Evolutionary conservation across 2,888 invertebrate genomes (phyloP), one percentile per base, ranked within the genome.

Genomic region (Macrosiphum euphorbiae): DNA sequence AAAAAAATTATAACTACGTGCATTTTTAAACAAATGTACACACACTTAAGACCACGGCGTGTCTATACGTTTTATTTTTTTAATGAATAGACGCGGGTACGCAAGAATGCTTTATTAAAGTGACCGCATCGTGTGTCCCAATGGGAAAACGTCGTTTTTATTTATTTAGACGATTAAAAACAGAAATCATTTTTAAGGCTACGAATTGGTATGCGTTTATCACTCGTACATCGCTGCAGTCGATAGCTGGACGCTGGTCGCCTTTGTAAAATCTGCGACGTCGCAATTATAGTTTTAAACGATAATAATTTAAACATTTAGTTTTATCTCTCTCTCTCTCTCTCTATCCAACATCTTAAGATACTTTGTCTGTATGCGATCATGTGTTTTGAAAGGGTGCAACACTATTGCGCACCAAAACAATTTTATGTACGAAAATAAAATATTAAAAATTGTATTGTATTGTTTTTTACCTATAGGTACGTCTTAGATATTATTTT

Each of bases 11-110:
- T 52, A 90, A 84, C 35, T 61, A 55, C 55, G 91, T 41, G 44
- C 10, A 90, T 35, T 90, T 89, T 84, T 28, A 90, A 90, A 90
- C 26, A 84, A 90, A 78, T 35, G 35, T 78, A 78, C 7, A 90
- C 20, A 90, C 55, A 58, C 55, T 41, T 41, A 13, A 26, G 67
- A 16, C 16, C 8, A 13, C 35, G 16, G 20, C 91, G 11, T 44
- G 84, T 84, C 26, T 84, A 20, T 35, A 78, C 35, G 8, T 78
- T 78, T 78, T 78, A 78, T 35, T 50, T 84, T 91, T 90, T 91
- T 84, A 84, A 91, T 52, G 84, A 85, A n/a, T 58, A 35, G 52
- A 58, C 41, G 5, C 52, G 50, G 28, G 28, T 10, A 47, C 5
- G 7, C 86, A 47, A 28, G 28, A 47, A 86, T 90, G 24, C n/a